Evolutionary conservation across 2,113 vertebrate species (phyloP), one percentile per base, ranked within the genome.

Genomic region (Zosterops hypoxanthus): DNA sequence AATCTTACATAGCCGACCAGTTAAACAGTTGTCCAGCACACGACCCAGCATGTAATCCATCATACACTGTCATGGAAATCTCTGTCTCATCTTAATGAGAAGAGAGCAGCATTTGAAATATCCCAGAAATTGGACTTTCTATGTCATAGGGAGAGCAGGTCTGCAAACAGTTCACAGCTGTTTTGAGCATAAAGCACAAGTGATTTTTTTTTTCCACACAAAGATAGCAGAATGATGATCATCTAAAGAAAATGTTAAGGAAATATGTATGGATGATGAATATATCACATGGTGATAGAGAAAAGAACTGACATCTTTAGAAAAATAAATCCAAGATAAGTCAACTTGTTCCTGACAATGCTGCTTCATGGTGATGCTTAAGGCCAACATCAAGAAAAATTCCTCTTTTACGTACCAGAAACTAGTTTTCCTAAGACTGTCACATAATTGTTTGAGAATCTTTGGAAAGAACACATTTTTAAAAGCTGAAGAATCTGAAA

Each of bases 241-340:
- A 82, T 26, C 33, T 61, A 53, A 83, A 59, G 44, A 78, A 95
- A 90, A 81, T 14, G 39, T 82, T 19, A 84, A 52, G 47, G 8
- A 88, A 88, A 36, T 33, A 77, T 0, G 19, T 56, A 81, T 12
- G 16, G 33, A 81, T 44, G 16, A 59, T 34, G 22, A 95, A 71
- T 59, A 36, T 31, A 92, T 83, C 18, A 49, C 86, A 77, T 3
- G 13, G 29, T 26, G 29, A 92, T 11, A 63, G n/a, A 82, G 36
- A 76, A 60, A 79, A 85, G 78, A 92, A 57, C 42, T 44, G 60
- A 36, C 59, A 65, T 77, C 41, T 88, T 88, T 16, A 78, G 31
- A 92, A 94, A 97, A 94, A 96, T 42, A 86, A 90, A 93, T n/a
- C 42, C 47, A 86, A 78, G 31, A 21, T 49, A 65, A 72, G 89